Evolutionary conservation across 53 echinoderm and acorn worm species (phyloP).

Genomic region (Actinopyga echinites): DNA sequence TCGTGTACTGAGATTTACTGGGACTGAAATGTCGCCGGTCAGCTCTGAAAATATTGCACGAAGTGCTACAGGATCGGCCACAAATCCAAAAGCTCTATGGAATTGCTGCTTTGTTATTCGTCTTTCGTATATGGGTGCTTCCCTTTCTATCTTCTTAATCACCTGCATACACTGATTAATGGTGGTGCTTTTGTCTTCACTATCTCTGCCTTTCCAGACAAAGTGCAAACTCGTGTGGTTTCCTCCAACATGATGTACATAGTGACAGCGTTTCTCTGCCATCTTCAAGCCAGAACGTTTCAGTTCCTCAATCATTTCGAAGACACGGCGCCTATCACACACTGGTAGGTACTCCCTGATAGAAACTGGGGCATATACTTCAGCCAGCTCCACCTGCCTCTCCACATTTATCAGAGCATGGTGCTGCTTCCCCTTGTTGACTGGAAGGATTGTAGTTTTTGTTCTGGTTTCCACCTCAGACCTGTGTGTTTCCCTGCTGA

Average conservation of each 20-base stretch:
- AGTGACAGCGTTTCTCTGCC: neutral
- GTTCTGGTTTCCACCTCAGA: too few relatives aligned
- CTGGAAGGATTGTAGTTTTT: too few relatives aligned
- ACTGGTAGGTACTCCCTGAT: neutral
- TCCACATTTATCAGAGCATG: too few relatives aligned
- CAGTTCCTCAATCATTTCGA: neutral
- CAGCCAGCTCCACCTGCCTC: neutral
- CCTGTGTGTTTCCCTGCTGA: too few relatives aligned
- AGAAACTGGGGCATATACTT: neutral
- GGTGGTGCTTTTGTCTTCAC: neutral
- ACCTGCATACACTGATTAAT: neutral
- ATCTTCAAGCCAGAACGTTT: neutral
- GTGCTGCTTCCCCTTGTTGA: too few relatives aligned
- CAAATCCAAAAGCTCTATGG: neutral
- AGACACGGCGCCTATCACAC: neutral
- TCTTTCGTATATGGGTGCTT: slow-evolving; percentile 1
- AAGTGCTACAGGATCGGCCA: slow-evolving; percentile 2
- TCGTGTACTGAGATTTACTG: neutral
- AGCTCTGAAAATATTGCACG: slow-evolving; percentile 4
- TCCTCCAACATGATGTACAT: slow-evolving; percentile 16
- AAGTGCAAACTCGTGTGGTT: slow-evolving; percentile 6
- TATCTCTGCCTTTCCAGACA: neutral
- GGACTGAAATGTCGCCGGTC: neutral
- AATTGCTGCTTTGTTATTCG: slow-evolving; percentile 18
- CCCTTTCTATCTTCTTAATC: neutral